These are phyloP conservation scores for Kryphioiulus occultus DNA, from an alignment of 2,888 invertebrate species.

Conservation along the genomic window DNA sequence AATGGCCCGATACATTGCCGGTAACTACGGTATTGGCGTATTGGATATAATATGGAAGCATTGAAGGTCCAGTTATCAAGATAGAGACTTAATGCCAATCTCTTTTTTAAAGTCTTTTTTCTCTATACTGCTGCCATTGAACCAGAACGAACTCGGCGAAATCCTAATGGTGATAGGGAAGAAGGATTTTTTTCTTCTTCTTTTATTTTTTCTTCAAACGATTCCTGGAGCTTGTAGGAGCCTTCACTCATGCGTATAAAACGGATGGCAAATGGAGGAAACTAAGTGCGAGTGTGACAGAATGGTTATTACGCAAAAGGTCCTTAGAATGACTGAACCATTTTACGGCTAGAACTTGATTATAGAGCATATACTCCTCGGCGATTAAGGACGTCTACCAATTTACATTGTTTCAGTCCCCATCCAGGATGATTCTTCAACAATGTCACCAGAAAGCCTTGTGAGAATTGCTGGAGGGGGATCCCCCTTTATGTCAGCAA, in stretches of 20 bases:
- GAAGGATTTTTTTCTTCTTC: not conserved
- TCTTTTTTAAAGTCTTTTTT: not conserved
- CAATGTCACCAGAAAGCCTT: not conserved
- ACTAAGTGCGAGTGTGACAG: conserved; percentile 30
- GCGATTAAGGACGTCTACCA: conserved; percentile 1
- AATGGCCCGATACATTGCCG: not conserved
- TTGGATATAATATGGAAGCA: not conserved
- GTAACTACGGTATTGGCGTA: not conserved
- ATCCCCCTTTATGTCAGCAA: not conserved
- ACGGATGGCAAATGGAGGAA: conserved; percentile 30
- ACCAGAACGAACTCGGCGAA: not conserved
- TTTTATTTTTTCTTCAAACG: conserved; percentile 17
- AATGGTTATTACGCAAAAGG: conserved; percentile 21
- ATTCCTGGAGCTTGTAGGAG: conserved; percentile 19
- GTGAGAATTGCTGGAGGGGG: not conserved
- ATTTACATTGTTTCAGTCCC: conserved; percentile 25
- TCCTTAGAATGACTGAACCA: conserved; percentile 21
- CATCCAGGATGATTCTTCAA: not conserved
- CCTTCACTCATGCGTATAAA: conserved; percentile 26
- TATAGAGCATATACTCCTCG: conserved; percentile 25
- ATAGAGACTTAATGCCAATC: conserved; percentile 30
- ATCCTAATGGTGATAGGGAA: conserved; percentile 26
- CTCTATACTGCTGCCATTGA: not conserved
- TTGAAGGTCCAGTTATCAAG: conserved; percentile 25
- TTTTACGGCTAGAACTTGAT: conserved; percentile 25